Conservation (phyloP, 2,113 vertebrate species). For the Albula glossodonta region DNA sequence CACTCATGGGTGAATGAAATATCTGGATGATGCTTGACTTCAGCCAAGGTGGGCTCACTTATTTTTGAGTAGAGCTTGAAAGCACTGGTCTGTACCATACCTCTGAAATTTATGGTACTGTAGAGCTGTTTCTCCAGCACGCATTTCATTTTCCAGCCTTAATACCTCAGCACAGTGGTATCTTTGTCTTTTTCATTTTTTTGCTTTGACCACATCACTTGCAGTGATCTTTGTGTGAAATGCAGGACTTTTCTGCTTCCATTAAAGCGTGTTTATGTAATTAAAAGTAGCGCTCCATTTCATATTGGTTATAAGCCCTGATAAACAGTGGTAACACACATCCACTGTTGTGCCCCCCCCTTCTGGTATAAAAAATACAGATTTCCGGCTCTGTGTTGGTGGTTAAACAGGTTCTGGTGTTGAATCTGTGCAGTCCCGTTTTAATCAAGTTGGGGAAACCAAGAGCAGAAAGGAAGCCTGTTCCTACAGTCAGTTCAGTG, state of each 20-base stretch:
- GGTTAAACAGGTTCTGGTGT: neutral
- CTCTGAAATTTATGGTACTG: conserved; percentile 20
- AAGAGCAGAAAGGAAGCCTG: neutral
- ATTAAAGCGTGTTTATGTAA: conserved; percentile 19
- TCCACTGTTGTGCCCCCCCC: neutral
- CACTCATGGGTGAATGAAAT: conserved; percentile 28
- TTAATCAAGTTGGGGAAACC: neutral
- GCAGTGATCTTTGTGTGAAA: conserved; percentile 14
- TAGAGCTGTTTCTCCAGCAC: conserved; percentile 7
- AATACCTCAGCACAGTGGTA: neutral
- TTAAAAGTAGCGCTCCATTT: neutral
- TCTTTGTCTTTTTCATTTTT: neutral
- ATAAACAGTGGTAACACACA: neutral
- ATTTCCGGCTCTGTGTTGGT: neutral
- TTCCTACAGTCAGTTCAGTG: neutral
- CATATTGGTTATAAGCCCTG: neutral
- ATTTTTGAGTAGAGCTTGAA: conserved; percentile 31
- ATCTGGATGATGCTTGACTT: conserved; percentile 32
- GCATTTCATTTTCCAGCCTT: neutral
- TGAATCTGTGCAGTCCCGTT: neutral
- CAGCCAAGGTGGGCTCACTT: neutral
- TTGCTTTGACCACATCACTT: conserved; percentile 22
- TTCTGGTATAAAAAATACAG: neutral
- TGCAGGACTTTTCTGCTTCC: neutral
- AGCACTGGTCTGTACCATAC: neutral